Base-by-base conservation (phyloP, 2,888 invertebrate species). In the Phorcus lineatus region DNA sequence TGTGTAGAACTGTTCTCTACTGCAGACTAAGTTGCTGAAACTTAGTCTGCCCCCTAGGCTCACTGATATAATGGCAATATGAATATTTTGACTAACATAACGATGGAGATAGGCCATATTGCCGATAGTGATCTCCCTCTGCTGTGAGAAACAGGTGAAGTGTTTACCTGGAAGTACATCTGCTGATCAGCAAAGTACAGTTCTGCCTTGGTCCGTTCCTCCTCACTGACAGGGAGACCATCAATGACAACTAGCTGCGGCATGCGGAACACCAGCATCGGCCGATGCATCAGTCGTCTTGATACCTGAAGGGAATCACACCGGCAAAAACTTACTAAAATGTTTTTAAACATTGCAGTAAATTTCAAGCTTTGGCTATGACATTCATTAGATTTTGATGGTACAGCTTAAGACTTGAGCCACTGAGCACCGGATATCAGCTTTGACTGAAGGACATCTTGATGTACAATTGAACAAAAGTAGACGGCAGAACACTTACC, bases 141-240 rank as follows among this genome's bases (percentile, higher is more conserved):
- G 1, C 6, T 47, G 47, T 47, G 47, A 47, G 47, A 6, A 36
- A 13, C 13, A 47, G 47, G 47, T 47, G 13, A 47, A 47, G 47
- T 47, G 40, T 24, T 62, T 78, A 78, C 78, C 78, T 78, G 78
- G 31, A 78, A 70, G 70, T 78, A 74, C 74, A 88, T 86, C 86
- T 88, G 86, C 84, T 92, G 92, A 40, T 93, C 93, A 83, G 90
- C 87, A 80, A 91, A 92, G 86, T 91, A 93, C 4, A 91, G 83
- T 54, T 93, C 92, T 16, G 93, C 92, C 82, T 91, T 93, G 2
- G 90, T 86, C 77, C 92, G 83, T 80, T 93, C 93, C 75, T 93
- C 92, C 17, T 93, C 93, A 62, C 87, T 92, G 62, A 93, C 89
- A 7, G 90, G 88, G 53, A 92, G 90, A 47, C 92, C 92, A 84